Evolutionary conservation across 2,113 vertebrate genomes (phyloP), one percentile per base, ranked within the genome.

Genomic region (Zosterops japonicus): DNA sequence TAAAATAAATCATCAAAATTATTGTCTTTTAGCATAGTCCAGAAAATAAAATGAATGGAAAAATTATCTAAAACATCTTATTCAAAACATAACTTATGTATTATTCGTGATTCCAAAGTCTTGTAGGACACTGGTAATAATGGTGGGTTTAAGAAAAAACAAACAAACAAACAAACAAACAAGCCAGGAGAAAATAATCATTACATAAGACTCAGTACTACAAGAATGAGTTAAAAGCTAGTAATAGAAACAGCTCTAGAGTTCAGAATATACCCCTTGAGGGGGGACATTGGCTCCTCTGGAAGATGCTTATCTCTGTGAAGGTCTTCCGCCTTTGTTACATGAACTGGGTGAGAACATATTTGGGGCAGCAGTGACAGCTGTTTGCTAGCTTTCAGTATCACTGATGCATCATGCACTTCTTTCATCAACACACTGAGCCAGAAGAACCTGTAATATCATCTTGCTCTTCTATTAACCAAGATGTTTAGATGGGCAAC

Each of bases 121-220:
- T 36, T 68, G 2, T 19, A 57, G 25, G 19, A 74, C 21, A 74
- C 5, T 39, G 16, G 5, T 33, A 90, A 33, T 44, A 70, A 49
- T 3, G 0, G 1, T 15, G n/a, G 18, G 5, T 11, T 24, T 31
- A 42, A 31, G 5, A 6, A 6, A 36, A 25, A 59, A 74, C 28
- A 21, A 39, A 3, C 63, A 59, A 75, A n/a, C n/a, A n/a, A n/a
- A n/a, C n/a, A 25, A 59, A 74, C 28, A 21, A 39, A 3, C 63
- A 59, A 75, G 8, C 4, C n/a, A 77, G 11, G 11, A 49, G 11
- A 69, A 74, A 90, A 67, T 49, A 75, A 23, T 31, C 2, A 23
- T 60, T 49, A 44, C 27, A 17, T 49, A 46, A 55, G 59, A 74
- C 70, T 33, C 31, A 76, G 23, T 57, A 36, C 4, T 27, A 35